phyloP scores from a whole-genome alignment of 2,888 invertebrate species.

The Dasypogon diadema region DNA sequence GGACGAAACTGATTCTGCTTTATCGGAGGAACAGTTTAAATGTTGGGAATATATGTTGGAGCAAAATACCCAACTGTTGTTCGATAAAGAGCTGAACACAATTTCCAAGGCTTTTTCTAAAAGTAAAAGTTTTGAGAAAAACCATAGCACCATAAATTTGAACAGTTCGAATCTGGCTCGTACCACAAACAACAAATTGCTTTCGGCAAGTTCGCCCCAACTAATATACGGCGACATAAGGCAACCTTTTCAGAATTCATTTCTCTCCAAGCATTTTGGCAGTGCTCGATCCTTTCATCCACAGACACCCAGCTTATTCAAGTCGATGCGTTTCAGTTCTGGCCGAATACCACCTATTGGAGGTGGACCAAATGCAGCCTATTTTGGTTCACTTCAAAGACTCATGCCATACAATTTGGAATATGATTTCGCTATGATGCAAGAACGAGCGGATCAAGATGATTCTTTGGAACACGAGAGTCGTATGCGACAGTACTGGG shows the following conservation, averaged over 20 bases:
- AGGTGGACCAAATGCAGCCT: conserved; percentile 87
- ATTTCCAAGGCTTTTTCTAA: conserved; percentile 75
- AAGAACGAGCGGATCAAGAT: conserved; percentile 76
- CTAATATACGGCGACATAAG: conserved; percentile 63
- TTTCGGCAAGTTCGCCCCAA: conserved; percentile 80
- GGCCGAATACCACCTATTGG: conserved; percentile 70
- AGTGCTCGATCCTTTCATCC: conserved; percentile 85
- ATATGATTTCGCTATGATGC: conserved; percentile 86
- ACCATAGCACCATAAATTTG: conserved; percentile 53
- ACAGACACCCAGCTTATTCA: conserved; percentile 67
- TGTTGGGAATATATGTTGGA: conserved; percentile 96
- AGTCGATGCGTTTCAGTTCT: conserved; percentile 73
- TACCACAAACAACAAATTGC: conserved; percentile 69
- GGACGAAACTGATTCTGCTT: conserved; percentile 72
- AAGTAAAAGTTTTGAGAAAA: conserved; percentile 58
- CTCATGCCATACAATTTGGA: conserved; percentile 87
- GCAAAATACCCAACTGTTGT: conserved; percentile 88
- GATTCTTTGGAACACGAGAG: conserved; percentile 85
- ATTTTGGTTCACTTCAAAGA: conserved; percentile 86
- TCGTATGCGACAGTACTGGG: conserved; percentile 92
- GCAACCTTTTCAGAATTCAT: conserved; percentile 65
- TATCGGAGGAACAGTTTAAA: conserved; percentile 88
- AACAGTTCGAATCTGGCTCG: conserved; percentile 61
- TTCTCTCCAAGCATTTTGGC: conserved; percentile 81
- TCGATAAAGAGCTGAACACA: conserved; percentile 89